Conservation (phyloP, 2,113 vertebrate genomes). For the Menura novaehollandiae region DNA sequence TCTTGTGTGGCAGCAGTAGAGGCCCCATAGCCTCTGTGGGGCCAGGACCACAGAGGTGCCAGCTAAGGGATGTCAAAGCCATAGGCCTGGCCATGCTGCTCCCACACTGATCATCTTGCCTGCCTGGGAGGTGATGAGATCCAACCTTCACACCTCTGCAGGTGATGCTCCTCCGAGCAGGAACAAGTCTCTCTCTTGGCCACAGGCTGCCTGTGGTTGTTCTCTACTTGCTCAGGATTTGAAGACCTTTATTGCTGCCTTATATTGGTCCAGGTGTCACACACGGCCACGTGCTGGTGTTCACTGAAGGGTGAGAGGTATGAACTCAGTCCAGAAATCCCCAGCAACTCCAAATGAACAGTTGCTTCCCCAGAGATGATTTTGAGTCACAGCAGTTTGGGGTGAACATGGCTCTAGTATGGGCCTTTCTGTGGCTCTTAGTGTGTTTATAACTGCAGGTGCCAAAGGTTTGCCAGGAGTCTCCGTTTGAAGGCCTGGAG, state of each 20-base stretch:
- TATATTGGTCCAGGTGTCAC: background rate
- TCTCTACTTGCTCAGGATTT: background rate
- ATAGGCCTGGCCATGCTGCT: background rate
- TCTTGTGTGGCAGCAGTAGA: background rate
- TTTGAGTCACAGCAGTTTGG: background rate
- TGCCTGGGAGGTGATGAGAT: background rate
- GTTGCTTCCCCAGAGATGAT: background rate
- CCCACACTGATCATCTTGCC: background rate
- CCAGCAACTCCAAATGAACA: background rate
- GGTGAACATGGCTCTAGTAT: background rate
- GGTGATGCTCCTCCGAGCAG: background rate
- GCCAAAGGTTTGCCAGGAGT: background rate
- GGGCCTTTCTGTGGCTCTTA: background rate
- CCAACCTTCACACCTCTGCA: background rate
- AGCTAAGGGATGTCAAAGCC: background rate
- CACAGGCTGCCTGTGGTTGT: background rate
- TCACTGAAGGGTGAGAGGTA: background rate
- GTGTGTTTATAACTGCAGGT: background rate
- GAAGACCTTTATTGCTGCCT: background rate
- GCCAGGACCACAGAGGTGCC: background rate
- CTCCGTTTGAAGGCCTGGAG: background rate
- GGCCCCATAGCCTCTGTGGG: background rate
- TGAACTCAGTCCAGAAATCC: background rate
- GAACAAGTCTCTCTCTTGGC: background rate
- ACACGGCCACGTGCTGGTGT: rapidly evolving